Evolutionary conservation across 2,113 vertebrate species (phyloP).

Genomic region (Oenanthe melanoleuca): DNA sequence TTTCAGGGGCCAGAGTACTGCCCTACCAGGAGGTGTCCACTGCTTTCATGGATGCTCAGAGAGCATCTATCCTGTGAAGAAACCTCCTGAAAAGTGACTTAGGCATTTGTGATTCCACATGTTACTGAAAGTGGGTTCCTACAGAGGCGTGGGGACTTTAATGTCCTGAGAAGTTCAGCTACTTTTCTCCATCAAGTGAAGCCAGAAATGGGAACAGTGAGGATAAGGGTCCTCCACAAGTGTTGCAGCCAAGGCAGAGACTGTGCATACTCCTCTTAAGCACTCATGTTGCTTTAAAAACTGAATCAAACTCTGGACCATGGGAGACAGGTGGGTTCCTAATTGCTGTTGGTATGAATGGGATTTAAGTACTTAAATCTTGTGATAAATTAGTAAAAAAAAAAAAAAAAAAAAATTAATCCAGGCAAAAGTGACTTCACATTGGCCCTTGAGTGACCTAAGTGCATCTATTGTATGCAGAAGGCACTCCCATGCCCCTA

Average conservation of each 20-base stretch:
- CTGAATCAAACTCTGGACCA: not conserved
- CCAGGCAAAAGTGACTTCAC: not conserved
- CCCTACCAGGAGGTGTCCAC: not conserved
- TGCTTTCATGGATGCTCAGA: not conserved
- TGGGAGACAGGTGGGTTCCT: not conserved
- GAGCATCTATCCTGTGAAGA: not conserved
- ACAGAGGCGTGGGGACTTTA: accelerated
- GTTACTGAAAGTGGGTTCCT: not conserved
- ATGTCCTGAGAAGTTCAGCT: not conserved
- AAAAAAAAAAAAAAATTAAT: not conserved
- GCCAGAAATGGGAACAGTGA: not conserved
- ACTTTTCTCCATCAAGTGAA: not conserved
- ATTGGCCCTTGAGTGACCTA: not conserved
- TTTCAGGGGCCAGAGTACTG: not conserved
- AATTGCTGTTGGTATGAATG: not conserved
- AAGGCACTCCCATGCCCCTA: not conserved
- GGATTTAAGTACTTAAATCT: not conserved
- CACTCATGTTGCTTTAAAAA: not conserved
- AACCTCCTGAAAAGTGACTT: not conserved
- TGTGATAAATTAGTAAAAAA: not conserved
- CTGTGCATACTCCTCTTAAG: not conserved
- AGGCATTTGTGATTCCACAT: not conserved
- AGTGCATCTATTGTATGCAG: not conserved
- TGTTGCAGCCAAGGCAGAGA: not conserved
- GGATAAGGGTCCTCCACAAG: not conserved